Conservation (phyloP, 2,888 invertebrate genomes). For the Himalopsyche japonica region DNA sequence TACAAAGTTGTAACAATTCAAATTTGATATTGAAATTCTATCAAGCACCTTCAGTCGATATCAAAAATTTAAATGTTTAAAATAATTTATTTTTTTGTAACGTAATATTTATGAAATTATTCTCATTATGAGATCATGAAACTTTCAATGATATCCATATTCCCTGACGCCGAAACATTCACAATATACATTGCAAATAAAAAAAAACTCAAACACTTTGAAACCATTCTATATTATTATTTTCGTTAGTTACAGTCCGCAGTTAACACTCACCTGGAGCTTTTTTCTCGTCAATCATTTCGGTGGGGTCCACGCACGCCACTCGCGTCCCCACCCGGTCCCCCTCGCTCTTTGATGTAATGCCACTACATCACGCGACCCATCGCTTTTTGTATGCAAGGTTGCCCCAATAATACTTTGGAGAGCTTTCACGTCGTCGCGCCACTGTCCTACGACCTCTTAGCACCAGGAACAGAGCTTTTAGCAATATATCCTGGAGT, state of each 20-base stretch:
- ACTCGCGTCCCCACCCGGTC: neutral
- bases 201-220: neutral
- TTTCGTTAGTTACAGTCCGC: neutral
- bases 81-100: no score
- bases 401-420: neutral
- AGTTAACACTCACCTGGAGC: neutral
- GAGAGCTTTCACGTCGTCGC: neutral
- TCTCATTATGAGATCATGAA: no score
- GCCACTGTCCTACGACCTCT: neutral
- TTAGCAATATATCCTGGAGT: neutral
- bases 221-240: neutral
- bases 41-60: no score
- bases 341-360: neutral
- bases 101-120: no score
- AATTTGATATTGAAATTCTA: no score
- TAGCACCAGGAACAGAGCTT: neutral
- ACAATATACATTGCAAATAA: neutral
- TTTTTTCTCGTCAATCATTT: neutral
- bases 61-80: no score
- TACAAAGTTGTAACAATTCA: no score
- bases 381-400: neutral
- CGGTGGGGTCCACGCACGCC: neutral
- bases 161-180: neutral
- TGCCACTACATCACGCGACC: neutral
- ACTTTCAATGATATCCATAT: no score